Evolutionary conservation across 2,113 vertebrate species (phyloP), one percentile per base, ranked within the genome.

Genomic region (Bujurquina vittata): DNA sequence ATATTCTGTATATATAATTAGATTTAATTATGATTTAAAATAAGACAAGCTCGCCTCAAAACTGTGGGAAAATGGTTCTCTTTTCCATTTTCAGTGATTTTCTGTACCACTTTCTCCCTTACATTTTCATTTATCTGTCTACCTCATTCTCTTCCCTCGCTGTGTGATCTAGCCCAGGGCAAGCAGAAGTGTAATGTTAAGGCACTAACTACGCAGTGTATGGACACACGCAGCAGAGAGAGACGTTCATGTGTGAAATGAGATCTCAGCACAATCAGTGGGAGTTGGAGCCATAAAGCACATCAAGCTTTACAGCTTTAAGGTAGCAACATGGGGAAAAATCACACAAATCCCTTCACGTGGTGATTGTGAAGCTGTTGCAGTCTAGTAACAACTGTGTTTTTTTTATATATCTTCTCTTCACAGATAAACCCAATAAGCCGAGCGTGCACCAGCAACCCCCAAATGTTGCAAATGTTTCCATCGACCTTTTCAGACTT

Each of bases 231-330:
- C 59, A 85, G 83, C 82, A 89, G 57, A 88, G 84, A 87, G 84
- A 87, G 63, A 94, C 88, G 35, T 85, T 95, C 91, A 94, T 92
- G 93, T 95, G 94, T 95, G 94, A 95, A 95, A 95, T 95, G 86
- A 95, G 85, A 94, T 94, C 89, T 84, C 46, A 65, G 63, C 77
- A 89, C 87, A 87, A 93, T 91, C 93, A 93, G 90, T 93, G 92
- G 92, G 94, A 93, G 93, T 88, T 29, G 10, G 37, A 43, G 87
- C 87, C 80, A 92, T 93, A 93, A 93, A 95, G 85, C 80, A 81
- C 83, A 83, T 76, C 75, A 35, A 87, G 89, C 85, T 73, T 85
- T 89, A 90, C 77, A 79, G 91, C 86, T 93, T 90, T 88, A 73
- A 93, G 91, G 92, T 93, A 94, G 91, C 89, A 86, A 86, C 10